Percentiles rank a stretch among this genome's conserved stretches.
phyloP scores from a whole-genome alignment of 1,140 invertebrate genomes.

The Adelges cooleyi region DNA sequence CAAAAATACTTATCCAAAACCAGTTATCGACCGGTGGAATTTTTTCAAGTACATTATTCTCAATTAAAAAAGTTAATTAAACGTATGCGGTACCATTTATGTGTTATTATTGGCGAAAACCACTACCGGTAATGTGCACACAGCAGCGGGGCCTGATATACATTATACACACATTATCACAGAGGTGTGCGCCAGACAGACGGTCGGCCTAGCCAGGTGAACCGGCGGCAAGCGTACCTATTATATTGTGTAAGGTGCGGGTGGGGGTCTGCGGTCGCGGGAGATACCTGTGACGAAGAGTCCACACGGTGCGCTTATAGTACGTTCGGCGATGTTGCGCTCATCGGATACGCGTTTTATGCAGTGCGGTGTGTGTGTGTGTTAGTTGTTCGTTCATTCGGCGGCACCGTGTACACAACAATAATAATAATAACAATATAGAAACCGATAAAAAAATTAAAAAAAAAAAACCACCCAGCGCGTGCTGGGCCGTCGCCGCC shows the following conservation, averaged over 20 bases:
- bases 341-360: not conserved
- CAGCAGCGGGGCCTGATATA: no score
- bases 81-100: no score
- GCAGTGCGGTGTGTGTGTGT: not conserved
- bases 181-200: not conserved
- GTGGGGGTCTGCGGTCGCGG: not conserved
- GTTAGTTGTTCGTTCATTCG: not conserved
- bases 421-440: not conserved
- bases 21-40: no score
- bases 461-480: no score
- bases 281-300: no score
- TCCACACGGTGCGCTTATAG: not conserved
- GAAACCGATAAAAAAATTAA: not conserved
- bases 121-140: no score
- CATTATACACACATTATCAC: not conserved
- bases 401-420: not conserved
- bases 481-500: not conserved
- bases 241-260: not conserved
- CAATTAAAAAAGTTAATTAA: no score
- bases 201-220: slow-evolving; percentile 11
- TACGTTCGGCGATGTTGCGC: not conserved
- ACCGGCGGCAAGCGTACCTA: slow-evolving; percentile 3
- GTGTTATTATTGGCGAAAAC: no score
- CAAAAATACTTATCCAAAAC: no score
- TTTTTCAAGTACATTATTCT: no score